Evolutionary conservation across 2,888 invertebrate genomes (phyloP).

Genomic region (Phragmatobia fuliginosa): DNA sequence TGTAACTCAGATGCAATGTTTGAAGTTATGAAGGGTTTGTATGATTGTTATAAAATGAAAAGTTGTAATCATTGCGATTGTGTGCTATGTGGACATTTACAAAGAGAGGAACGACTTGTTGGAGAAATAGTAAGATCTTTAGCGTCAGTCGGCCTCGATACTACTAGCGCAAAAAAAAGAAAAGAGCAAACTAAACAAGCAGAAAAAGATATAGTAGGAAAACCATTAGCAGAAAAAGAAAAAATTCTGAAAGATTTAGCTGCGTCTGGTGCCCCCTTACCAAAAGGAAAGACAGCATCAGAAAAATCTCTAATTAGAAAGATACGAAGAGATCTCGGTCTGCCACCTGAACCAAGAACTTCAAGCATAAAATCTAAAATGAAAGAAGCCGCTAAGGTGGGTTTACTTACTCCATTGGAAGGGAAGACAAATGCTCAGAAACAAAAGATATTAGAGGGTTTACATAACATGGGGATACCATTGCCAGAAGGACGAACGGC

Average conservation of each 20-base stretch:
- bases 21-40: constrained; percentile 77
- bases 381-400: constrained; percentile 20
- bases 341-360: constrained; percentile 32
- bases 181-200: constrained; percentile 21
- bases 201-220: constrained; percentile 39
- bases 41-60: constrained; percentile 76
- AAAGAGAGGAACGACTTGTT: constrained; percentile 30
- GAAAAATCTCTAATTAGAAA: constrained; percentile 49
- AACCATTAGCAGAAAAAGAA: constrained; percentile 44
- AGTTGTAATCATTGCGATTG: constrained; percentile 73
- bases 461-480: constrained; percentile 12
- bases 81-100: constrained; percentile 69
- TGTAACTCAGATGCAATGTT: constrained; percentile 77
- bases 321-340: constrained; percentile 27
- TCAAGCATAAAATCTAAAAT: constrained; percentile 23
- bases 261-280: constrained; percentile 47
- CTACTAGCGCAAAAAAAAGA: constrained; percentile 16
- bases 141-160: constrained; percentile 18
- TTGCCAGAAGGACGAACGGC: constrained; percentile 19
- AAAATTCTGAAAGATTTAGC: constrained; percentile 42
- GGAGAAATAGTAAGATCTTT: constrained; percentile 30
- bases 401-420: constrained; percentile 28
- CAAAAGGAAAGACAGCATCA: constrained; percentile 52
- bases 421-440: constrained; percentile 24
- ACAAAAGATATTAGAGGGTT: constrained; percentile 14